Evolutionary conservation across 2,888 invertebrate genomes (phyloP).

Genomic region (Petrolisthes cinctipes): DNA sequence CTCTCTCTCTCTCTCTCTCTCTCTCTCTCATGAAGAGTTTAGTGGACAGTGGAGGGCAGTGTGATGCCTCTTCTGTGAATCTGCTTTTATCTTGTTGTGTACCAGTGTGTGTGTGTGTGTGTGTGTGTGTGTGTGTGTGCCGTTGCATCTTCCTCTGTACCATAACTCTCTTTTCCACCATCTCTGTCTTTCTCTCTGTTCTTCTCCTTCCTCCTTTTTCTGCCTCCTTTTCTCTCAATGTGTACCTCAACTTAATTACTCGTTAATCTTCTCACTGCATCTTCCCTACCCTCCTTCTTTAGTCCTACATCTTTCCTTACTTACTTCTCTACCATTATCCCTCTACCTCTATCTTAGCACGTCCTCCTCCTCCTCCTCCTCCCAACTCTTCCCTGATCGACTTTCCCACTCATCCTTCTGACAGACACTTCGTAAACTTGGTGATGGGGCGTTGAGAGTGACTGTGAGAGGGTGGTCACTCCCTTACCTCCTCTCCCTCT

Average conservation of each 20-base stretch:
- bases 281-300: background rate
- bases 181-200: background rate
- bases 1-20: background rate
- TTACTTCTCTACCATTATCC: background rate
- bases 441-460: background rate
- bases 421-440: constrained; percentile 1
- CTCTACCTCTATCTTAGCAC: background rate
- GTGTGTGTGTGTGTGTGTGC: too few relatives aligned
- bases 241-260: background rate
- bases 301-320: background rate
- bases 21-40: background rate
- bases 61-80: too few relatives aligned
- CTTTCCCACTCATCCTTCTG: background rate
- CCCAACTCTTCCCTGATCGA: too few relatives aligned
- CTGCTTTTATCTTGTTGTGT: too few relatives aligned
- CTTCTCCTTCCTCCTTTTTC: background rate
- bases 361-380: too few relatives aligned
- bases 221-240: background rate
- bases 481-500: background rate
- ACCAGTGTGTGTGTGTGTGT: too few relatives aligned
- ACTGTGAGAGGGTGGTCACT: background rate
- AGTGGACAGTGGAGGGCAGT: too few relatives aligned
- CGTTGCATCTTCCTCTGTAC: too few relatives aligned
- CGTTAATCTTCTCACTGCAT: background rate
- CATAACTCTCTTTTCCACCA: too few relatives aligned